These are phyloP conservation scores for Reticulitermes speratus DNA, from an alignment of 1,140 invertebrate species.

Conservation along the genomic window DNA sequence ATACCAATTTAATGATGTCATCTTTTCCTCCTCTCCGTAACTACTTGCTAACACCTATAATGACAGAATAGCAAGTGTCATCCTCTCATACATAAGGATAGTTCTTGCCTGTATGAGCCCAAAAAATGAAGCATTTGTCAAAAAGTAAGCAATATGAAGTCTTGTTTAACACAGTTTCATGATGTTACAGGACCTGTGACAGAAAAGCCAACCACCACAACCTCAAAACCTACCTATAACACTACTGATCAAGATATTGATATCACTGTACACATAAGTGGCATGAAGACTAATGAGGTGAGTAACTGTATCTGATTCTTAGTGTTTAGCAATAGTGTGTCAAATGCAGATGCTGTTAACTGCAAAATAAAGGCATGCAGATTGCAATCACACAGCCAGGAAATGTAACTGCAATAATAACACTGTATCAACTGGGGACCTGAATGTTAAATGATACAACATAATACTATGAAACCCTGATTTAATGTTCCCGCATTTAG, in stretches of 20 bases:
- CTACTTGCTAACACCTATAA: too few relatives aligned
- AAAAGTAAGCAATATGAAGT: background rate
- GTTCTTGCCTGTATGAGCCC: background rate
- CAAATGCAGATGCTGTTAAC: background rate
- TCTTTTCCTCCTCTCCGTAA: too few relatives aligned
- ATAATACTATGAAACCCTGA: too few relatives aligned
- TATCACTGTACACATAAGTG: background rate
- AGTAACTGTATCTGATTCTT: background rate
- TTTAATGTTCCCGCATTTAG: too few relatives aligned
- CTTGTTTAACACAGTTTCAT: background rate
- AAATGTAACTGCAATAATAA: background rate
- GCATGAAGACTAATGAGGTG: background rate
- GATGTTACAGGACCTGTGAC: background rate
- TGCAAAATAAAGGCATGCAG: background rate
- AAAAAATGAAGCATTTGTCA: too few relatives aligned
- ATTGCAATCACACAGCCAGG: background rate
- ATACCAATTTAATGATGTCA: too few relatives aligned
- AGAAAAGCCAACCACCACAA: background rate
- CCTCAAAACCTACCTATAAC: background rate
- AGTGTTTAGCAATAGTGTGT: too few relatives aligned
- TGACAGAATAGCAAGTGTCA: too few relatives aligned
- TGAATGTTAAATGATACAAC: too few relatives aligned
- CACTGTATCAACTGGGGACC: background rate
- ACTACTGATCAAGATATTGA: background rate
- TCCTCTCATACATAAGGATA: too few relatives aligned